Evolutionary conservation across 2,797 vertebrate genomes (phyloP).

Genomic region (Propithecus deckenii): DNA sequence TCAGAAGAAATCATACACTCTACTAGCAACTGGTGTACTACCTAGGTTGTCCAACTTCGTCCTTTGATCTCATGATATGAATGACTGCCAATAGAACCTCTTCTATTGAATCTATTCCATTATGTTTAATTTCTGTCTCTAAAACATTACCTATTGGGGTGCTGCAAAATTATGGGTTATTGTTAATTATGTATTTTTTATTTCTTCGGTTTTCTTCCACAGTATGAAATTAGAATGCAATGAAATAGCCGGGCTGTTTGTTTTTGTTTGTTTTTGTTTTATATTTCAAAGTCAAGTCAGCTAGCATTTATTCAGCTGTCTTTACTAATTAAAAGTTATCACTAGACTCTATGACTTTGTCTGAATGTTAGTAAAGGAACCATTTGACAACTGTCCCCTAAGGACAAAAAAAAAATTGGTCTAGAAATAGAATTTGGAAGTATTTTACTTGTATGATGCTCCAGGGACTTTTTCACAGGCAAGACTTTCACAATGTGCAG

Average conservation of each 20-base stretch:
- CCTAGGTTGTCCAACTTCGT: background rate
- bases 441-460: conserved; percentile 23
- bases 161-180: background rate
- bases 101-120: background rate
- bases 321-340: conserved; percentile 65
- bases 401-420: conserved; percentile 36
- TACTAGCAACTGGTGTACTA: background rate
- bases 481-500: background rate
- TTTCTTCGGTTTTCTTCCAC: background rate
- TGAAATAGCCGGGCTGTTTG: background rate
- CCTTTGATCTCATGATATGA: background rate
- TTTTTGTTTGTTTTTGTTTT: background rate
- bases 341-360: background rate
- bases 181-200: background rate
- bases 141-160: background rate
- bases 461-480: conserved; percentile 33
- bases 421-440: conserved; percentile 57
- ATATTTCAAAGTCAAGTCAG: background rate
- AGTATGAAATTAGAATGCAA: background rate
- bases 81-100: background rate
- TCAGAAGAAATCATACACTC: background rate
- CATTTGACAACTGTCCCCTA: conserved; percentile 53
- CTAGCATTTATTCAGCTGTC: conserved; percentile 51
- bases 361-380: conserved; percentile 22
- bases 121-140: background rate